phyloP scores from a whole-genome alignment of 2,888 invertebrate genomes.

The Hoplodrina blanda region DNA sequence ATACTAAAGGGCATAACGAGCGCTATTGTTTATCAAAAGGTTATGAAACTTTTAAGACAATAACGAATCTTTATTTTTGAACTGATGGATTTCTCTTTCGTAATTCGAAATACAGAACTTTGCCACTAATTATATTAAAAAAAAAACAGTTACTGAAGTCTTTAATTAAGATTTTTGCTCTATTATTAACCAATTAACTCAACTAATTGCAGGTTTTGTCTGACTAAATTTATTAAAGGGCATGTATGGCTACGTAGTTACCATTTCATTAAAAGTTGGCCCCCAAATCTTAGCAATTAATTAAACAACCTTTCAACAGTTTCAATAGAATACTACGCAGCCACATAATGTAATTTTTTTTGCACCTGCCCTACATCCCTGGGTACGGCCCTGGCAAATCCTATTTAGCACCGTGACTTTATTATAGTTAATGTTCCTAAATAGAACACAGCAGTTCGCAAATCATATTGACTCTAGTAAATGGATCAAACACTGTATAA shows the following conservation, averaged over 20 bases:
- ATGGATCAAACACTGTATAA: slow-evolving; percentile 27
- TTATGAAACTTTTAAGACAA: neutral
- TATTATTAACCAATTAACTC: too few relatives aligned
- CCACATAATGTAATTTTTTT: neutral
- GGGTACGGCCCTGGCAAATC: slow-evolving; percentile 24
- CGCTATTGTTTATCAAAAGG: slow-evolving; percentile 33
- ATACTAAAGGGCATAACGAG: slow-evolving; percentile 25
- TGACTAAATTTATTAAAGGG: too few relatives aligned
- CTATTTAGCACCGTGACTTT: slow-evolving; percentile 6
- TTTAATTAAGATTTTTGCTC: too few relatives aligned
- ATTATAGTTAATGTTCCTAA: slow-evolving; percentile 8
- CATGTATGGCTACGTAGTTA: too few relatives aligned
- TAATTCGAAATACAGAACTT: neutral
- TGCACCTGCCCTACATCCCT: neutral
- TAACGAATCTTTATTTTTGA: slow-evolving; percentile 20
- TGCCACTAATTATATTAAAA: neutral
- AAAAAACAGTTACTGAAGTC: too few relatives aligned
- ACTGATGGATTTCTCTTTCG: neutral
- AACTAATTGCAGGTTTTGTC: too few relatives aligned
- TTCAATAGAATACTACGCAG: too few relatives aligned
- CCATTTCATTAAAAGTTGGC: too few relatives aligned
- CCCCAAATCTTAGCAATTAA: too few relatives aligned
- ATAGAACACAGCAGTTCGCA: slow-evolving; percentile 12
- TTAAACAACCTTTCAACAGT: too few relatives aligned
- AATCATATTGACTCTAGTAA: slow-evolving; percentile 25